Percentiles rank a stretch among this genome's conserved stretches.
Conservation (phyloP, 2,113 vertebrate species). For the Marcusenius ussheri region DNA sequence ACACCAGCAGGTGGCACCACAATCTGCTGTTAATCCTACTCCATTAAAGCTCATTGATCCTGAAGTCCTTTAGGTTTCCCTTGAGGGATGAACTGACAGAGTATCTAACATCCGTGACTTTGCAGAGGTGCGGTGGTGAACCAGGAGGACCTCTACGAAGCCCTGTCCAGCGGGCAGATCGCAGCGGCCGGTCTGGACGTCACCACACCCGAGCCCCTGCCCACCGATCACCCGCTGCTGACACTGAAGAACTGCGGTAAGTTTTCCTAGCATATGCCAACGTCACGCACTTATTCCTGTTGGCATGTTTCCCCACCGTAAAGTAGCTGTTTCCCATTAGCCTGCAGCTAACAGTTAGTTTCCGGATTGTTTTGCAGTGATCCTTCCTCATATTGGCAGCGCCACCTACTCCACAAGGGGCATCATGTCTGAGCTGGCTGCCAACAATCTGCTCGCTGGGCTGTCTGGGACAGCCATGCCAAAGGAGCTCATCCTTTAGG, state of each 20-base stretch:
- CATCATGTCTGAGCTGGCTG: slow-evolving; percentile 60
- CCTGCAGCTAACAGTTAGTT: not conserved
- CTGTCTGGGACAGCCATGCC: slow-evolving; percentile 57
- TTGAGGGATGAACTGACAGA: not conserved
- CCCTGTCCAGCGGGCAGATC: slow-evolving; percentile 47
- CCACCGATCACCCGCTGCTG: slow-evolving; percentile 57
- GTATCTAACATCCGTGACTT: slow-evolving; percentile 4
- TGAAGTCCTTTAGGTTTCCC: not conserved
- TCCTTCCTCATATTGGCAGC: slow-evolving; percentile 63
- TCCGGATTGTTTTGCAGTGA: slow-evolving; percentile 41
- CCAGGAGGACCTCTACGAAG: slow-evolving; percentile 58
- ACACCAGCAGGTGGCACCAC: slow-evolving; percentile 50
- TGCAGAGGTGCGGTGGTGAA: slow-evolving; percentile 57
- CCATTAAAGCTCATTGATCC: not conserved
- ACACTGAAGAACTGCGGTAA: slow-evolving; percentile 59
- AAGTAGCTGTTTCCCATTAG: not conserved
- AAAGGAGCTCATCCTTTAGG: slow-evolving; percentile 53
- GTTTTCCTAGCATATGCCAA: not conserved
- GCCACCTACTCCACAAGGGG: slow-evolving; percentile 62
- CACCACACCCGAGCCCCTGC: slow-evolving; percentile 59
- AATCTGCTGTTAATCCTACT: not conserved
- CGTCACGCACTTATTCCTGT: not conserved
- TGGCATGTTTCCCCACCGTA: not conserved
- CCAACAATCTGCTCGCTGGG: slow-evolving; percentile 60
- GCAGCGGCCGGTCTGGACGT: slow-evolving; percentile 58